Percentiles rank a stretch among this genome's conserved stretches.
Conservation (phyloP, 2,888 invertebrate species). For the Dicyrtoma fusca region DNA sequence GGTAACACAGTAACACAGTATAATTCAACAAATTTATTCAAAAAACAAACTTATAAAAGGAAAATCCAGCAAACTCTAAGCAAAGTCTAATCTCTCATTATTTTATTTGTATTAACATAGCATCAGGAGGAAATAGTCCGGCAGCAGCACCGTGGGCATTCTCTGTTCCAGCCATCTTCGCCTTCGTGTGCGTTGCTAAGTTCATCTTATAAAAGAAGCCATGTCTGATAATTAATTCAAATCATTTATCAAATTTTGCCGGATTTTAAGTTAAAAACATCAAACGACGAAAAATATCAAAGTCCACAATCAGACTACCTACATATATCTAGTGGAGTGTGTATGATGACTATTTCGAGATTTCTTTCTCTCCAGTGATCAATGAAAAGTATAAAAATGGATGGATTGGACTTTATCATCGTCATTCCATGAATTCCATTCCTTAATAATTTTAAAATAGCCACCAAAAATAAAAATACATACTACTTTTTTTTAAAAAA, state of each 20-base stretch:
- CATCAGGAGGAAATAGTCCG: constrained; percentile 39
- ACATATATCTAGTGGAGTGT: background rate
- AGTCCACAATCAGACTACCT: background rate
- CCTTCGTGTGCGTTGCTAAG: constrained; percentile 44
- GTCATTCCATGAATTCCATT: too few species aligned
- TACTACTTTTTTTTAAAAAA: too few species aligned
- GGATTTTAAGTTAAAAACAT: background rate
- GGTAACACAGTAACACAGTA: background rate
- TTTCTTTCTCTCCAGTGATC: too few species aligned
- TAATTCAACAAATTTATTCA: background rate
- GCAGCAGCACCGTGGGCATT: constrained; percentile 43
- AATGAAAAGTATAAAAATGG: background rate
- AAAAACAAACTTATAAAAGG: background rate
- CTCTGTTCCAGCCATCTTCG: constrained; percentile 45
- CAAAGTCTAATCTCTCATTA: too few species aligned
- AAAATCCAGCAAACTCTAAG: too few species aligned
- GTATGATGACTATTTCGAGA: too few species aligned
- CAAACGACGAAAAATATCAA: too few species aligned
- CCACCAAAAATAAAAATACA: too few species aligned
- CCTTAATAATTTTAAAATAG: too few species aligned
- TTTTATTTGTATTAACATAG: too few species aligned
- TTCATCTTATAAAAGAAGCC: constrained; percentile 42
- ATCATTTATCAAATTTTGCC: constrained; percentile 1
- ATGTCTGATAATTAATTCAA: background rate
- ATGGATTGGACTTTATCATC: background rate